These are phyloP conservation scores for Amphimedon queenslandica DNA, from an alignment of 37 sponge, comb jelly and placozoan genomes.

Conservation along the genomic window DNA sequence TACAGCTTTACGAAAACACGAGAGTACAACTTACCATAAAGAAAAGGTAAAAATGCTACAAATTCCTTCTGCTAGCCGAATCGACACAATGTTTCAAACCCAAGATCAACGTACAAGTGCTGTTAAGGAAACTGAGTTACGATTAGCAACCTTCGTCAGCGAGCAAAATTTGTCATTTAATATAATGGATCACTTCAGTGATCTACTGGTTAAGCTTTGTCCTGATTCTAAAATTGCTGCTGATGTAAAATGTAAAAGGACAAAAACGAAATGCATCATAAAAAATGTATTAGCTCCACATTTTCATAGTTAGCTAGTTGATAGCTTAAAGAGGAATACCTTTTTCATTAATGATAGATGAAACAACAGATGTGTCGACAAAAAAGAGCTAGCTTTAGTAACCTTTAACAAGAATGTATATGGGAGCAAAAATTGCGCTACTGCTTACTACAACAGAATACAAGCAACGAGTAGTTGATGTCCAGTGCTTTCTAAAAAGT, in stretches of 20 bases:
- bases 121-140: neutral
- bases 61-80: neutral
- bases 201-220: neutral
- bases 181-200: neutral
- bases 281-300: constrained; percentile 4
- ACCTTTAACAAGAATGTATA: constrained; percentile 7
- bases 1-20: neutral
- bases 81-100: neutral
- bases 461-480: neutral
- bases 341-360: constrained; percentile 8
- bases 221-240: constrained; percentile 5
- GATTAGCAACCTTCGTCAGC: neutral
- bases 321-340: neutral
- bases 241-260: neutral
- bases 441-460: neutral
- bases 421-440: constrained; percentile 3
- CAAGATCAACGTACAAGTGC: neutral
- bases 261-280: constrained; percentile 3
- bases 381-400: constrained; percentile 2
- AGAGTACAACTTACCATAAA: neutral
- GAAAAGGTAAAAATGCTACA: neutral
- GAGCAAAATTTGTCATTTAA: neutral
- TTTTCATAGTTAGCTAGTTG: constrained; percentile 2
- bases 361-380: constrained; percentile 9
- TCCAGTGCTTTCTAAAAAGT: neutral